Conservation (phyloP, 53 echinoderm and acorn worm species). For the Echinarachnius parma region DNA sequence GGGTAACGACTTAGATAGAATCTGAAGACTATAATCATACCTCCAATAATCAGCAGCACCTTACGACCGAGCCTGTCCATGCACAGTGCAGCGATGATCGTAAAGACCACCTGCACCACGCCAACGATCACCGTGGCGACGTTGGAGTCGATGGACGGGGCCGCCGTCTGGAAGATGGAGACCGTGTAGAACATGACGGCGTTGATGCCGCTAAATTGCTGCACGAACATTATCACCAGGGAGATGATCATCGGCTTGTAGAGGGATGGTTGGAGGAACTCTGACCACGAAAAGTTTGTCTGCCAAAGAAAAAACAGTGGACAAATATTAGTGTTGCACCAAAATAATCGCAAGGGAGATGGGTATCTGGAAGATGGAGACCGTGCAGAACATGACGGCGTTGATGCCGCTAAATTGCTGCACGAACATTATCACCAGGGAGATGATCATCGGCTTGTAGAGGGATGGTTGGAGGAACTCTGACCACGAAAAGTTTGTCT, state of each 20-base stretch:
- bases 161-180: slow-evolving; percentile 72
- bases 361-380: slow-evolving; percentile 75
- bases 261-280: slow-evolving; percentile 61
- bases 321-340: no score
- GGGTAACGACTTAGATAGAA: no score
- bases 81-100: slow-evolving; percentile 57
- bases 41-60: slow-evolving; percentile 67
- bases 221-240: slow-evolving; percentile 83
- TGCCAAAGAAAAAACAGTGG: no score
- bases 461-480: slow-evolving; percentile 67
- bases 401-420: slow-evolving; percentile 99
- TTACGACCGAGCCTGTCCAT: slow-evolving; percentile 93
- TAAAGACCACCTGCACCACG: slow-evolving; percentile 76
- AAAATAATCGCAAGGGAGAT: no score
- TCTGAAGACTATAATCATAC: slow-evolving; percentile 38
- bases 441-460: slow-evolving; percentile 71
- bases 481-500: slow-evolving; percentile 48
- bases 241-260: slow-evolving; percentile 75
- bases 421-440: slow-evolving; percentile 81
- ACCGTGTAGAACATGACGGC: slow-evolving; percentile 97
- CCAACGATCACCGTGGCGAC: slow-evolving; percentile 68
- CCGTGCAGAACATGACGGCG: slow-evolving; percentile 94
- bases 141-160: slow-evolving; percentile 51
- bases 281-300: slow-evolving; percentile 55
- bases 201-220: slow-evolving; percentile 97